Percentiles rank a stretch among this genome's conserved stretches.
phyloP scores from a whole-genome alignment of 2,888 invertebrate species.

The Conchocele bisecta region DNA sequence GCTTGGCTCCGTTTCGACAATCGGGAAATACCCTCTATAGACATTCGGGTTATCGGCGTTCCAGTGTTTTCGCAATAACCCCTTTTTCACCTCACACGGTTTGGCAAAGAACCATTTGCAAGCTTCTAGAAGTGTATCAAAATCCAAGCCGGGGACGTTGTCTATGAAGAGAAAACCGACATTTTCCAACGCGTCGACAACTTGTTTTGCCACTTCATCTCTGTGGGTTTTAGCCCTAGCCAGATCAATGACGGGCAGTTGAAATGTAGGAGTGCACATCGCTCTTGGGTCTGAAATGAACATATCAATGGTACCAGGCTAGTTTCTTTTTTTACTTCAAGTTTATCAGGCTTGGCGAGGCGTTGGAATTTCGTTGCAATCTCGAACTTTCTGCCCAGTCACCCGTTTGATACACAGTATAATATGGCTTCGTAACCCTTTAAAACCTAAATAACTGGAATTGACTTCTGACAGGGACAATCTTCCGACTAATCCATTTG shows the following conservation, averaged over 20 bases:
- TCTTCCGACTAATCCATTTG: too few species aligned
- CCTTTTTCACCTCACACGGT: constrained; percentile 52
- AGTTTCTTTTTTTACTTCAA: too few species aligned
- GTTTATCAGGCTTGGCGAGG: too few species aligned
- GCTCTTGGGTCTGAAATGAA: too few species aligned
- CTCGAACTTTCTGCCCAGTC: too few species aligned
- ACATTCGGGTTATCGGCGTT: constrained; percentile 59
- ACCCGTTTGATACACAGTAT: too few species aligned
- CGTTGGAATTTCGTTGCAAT: too few species aligned
- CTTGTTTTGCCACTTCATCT: constrained; percentile 48
- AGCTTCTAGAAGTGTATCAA: constrained; percentile 50
- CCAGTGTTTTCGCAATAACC: constrained; percentile 58
- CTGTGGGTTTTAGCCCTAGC: constrained; percentile 54
- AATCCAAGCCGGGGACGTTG: constrained; percentile 62
- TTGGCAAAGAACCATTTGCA: constrained; percentile 65
- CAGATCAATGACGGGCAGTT: constrained; percentile 64
- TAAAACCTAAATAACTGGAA: too few species aligned
- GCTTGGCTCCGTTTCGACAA: constrained; percentile 60
- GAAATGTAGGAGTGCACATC: constrained; percentile 9
- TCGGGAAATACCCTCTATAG: constrained; percentile 70
- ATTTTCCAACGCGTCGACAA: constrained; percentile 65
- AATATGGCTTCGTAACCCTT: too few species aligned
- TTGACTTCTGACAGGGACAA: too few species aligned
- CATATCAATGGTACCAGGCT: too few species aligned
- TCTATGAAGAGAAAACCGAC: constrained; percentile 68